Evolutionary conservation across 30 jellyfish, hydroid and myxozoan species (phyloP).

Genomic region (Clytia hemisphaerica): DNA sequence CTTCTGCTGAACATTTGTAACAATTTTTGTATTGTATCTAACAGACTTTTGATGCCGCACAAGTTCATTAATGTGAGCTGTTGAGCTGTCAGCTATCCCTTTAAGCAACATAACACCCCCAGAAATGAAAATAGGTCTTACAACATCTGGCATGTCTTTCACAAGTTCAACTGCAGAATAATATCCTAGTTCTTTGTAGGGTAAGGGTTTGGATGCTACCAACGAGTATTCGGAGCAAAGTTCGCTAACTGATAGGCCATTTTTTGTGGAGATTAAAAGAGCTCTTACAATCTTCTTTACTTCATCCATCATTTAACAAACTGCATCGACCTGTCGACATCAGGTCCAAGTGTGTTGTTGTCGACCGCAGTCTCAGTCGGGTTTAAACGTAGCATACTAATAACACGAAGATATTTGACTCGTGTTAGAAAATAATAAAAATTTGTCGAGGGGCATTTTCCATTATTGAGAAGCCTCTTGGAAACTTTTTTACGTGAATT

Average conservation of each 20-base stretch:
- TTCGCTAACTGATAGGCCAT: constrained; percentile 52
- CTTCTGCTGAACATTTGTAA: constrained; percentile 32
- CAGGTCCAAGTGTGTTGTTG: no score
- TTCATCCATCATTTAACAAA: no score
- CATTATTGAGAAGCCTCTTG: no score
- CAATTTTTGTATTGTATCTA: constrained; percentile 46
- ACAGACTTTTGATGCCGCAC: constrained; percentile 47
- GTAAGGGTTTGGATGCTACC: constrained; percentile 53
- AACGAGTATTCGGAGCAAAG: constrained; percentile 53
- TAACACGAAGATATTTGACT: no score
- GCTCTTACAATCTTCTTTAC: constrained; percentile 72
- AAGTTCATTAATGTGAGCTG: constrained; percentile 53
- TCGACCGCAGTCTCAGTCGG: no score
- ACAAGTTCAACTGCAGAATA: constrained; percentile 53
- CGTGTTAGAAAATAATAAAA: no score
- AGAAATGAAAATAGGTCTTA: constrained; percentile 48
- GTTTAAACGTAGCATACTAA: no score
- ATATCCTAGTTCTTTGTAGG: constrained; percentile 69
- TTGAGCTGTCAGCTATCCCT: constrained; percentile 70
- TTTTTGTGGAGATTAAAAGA: constrained; percentile 52
- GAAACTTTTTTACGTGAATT: no score
- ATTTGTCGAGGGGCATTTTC: no score
- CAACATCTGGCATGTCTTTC: constrained; percentile 77
- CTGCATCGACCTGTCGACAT: no score
- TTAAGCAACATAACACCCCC: constrained; percentile 64